A percentile compares a stretch with the other conserved stretches of the same genome.
Conservation (phyloP, 2,888 invertebrate genomes). For the Athalia rosae region DNA sequence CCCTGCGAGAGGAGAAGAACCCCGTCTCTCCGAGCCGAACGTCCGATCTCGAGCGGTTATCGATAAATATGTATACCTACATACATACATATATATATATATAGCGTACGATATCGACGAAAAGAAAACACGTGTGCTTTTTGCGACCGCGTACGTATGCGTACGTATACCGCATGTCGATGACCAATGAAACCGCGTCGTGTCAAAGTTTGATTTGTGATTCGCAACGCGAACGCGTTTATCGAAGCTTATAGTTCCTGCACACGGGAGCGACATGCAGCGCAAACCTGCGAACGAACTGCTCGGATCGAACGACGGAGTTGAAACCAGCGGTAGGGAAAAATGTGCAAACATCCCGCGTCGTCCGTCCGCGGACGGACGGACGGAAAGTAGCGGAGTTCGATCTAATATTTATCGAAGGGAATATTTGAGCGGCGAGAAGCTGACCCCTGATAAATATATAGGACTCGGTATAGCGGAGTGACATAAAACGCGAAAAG, state of each 20-base stretch:
- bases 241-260: background rate
- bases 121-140: background rate
- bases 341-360: conserved; percentile 14
- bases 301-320: background rate
- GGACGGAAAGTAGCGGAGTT: background rate
- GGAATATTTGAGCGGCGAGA: conserved; percentile 14
- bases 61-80: too few species aligned
- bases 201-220: conserved; percentile 26
- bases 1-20: conserved; percentile 14
- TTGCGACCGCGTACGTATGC: background rate
- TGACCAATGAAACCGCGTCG: background rate
- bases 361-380: too few species aligned
- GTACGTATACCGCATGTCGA: too few species aligned
- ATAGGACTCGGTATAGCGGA: background rate
- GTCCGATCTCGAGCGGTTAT: background rate
- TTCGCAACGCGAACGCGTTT: conserved; percentile 1
- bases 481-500: conserved; percentile 38
- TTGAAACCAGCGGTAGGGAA: background rate
- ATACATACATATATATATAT: too few species aligned
- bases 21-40: conserved; percentile 7
- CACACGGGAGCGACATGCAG: background rate
- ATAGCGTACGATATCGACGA: background rate
- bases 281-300: too few species aligned
- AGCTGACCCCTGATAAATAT: conserved; percentile 38
- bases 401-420: conserved; percentile 32